Evolutionary conservation across 2,888 invertebrate genomes (phyloP).

Genomic region (Hydropsyche betteni): DNA sequence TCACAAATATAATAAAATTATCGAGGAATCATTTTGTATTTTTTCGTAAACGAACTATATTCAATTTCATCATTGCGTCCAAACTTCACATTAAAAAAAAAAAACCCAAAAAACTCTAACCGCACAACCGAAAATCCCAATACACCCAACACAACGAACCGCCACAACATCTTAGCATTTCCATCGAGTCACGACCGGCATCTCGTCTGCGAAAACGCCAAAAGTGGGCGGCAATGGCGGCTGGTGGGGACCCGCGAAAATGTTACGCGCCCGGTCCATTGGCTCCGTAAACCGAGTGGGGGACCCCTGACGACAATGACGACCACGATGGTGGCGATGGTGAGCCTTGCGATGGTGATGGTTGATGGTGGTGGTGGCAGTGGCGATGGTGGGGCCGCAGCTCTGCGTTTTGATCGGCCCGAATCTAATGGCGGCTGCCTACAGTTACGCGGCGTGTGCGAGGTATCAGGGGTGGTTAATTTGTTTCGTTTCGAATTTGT

Average conservation of each 20-base stretch:
- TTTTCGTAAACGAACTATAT: too few relatives aligned
- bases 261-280: slow-evolving; percentile 23
- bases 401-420: slow-evolving; percentile 45
- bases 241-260: slow-evolving; percentile 20
- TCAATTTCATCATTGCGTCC: too few relatives aligned
- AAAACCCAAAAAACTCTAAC: too few relatives aligned
- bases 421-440: slow-evolving; percentile 40
- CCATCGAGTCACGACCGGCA: slow-evolving; percentile 8
- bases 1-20: too few relatives aligned
- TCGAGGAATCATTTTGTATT: too few relatives aligned
- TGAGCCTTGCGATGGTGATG: not conserved
- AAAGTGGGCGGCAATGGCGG: slow-evolving; percentile 23
- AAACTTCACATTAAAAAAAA: too few relatives aligned
- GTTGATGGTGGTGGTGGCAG: slow-evolving; percentile 16
- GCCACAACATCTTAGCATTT: not conserved
- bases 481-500: too few relatives aligned
- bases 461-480: not conserved
- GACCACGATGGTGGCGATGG: slow-evolving; percentile 12
- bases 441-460: slow-evolving; percentile 24
- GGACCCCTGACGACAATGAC: slow-evolving; percentile 7
- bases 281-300: slow-evolving; percentile 9
- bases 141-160: too few relatives aligned
- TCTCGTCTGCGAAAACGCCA: slow-evolving; percentile 19
- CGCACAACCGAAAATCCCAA: too few relatives aligned
- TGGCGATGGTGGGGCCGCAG: slow-evolving; percentile 17